These are phyloP conservation scores for Alethe castanea DNA, from an alignment of 2,113 vertebrate genomes.

Conservation along the genomic window DNA sequence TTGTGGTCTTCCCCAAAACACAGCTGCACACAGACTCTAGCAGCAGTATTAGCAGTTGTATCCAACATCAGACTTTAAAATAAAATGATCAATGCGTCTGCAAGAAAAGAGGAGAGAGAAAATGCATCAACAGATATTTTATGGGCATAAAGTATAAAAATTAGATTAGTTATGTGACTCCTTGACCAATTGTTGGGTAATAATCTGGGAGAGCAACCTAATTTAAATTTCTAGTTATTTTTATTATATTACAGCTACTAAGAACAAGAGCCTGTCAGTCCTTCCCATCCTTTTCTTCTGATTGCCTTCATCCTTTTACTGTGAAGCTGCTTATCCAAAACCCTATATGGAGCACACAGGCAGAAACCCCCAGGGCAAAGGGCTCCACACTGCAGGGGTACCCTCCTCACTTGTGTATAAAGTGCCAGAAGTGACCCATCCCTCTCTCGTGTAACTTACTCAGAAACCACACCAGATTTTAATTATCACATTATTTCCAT, in stretches of 20 bases:
- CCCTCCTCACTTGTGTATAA: fast-evolving
- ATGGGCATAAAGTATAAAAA: not conserved
- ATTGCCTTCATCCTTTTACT: not conserved
- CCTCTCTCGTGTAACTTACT: fast-evolving
- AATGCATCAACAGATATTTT: not conserved
- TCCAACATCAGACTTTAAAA: not conserved
- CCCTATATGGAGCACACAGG: fast-evolving
- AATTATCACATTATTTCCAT: not conserved
- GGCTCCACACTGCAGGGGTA: fast-evolving
- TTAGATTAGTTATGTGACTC: not conserved
- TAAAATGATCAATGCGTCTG: not conserved
- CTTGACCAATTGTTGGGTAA: not conserved
- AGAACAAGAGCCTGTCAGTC: not conserved
- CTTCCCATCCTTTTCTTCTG: not conserved
- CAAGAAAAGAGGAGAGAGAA: not conserved
- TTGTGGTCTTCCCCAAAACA: not conserved
- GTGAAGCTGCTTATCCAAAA: not conserved
- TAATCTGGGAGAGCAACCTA: not conserved
- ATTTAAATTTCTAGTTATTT: not conserved
- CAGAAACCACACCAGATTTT: not conserved
- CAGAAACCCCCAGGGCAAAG: not conserved
- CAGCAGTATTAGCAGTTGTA: not conserved
- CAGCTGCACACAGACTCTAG: not conserved
- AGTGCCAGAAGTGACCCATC: not conserved
- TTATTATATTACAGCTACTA: not conserved